Evolutionary conservation across 2,797 vertebrate species (phyloP), one percentile per base, ranked within the genome.

Genomic region (Coracias cyanogaster): DNA sequence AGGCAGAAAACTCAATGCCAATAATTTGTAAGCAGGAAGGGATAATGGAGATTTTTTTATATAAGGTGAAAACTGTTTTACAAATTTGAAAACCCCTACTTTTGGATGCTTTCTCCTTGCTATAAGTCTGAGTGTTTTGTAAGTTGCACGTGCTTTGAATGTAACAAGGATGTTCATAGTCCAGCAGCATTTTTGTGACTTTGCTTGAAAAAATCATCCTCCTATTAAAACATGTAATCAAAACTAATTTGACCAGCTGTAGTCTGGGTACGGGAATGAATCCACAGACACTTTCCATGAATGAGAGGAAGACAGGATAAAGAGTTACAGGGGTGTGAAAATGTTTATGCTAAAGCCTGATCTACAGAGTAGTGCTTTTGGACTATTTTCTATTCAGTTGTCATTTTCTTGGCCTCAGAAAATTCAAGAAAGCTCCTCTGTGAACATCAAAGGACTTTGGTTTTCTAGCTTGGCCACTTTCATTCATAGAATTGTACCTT

Each of bases 51-150:
- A 21, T 12, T 65, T 74, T 74, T 70, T 80, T 33, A 35, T 2
- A 24, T 0, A 2, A 79, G 46, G 78, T 55, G 19, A 41, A 76
- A 62, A 55, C 2, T 1, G 5, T 5, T n/a, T 45, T 62, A 9
- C 12, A 35, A 48, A 76, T 39, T 29, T 37, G 24, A 69, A 80
- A 54, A 5, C 8, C 57, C 4, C 13, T 29, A 21, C 6, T 69
- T 67, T 39, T 51, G 51, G 48, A 45, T 58, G 52, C 39, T 60
- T 81, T 70, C 21, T 35, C 54, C 25, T 55, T 16, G 58, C 39
- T 83, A 6, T 21, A 31, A 57, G 28, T 24, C 12, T 22, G 41
- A 29, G 41, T 43, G 12, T 79, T 77, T 9, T 10, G 28, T 43
- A 65, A 73, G 12, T 35, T 57, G 49, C 31, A 17, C 33, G 48